Conservation (phyloP, 2,797 vertebrate genomes). For the Lacerta bilineata region DNA sequence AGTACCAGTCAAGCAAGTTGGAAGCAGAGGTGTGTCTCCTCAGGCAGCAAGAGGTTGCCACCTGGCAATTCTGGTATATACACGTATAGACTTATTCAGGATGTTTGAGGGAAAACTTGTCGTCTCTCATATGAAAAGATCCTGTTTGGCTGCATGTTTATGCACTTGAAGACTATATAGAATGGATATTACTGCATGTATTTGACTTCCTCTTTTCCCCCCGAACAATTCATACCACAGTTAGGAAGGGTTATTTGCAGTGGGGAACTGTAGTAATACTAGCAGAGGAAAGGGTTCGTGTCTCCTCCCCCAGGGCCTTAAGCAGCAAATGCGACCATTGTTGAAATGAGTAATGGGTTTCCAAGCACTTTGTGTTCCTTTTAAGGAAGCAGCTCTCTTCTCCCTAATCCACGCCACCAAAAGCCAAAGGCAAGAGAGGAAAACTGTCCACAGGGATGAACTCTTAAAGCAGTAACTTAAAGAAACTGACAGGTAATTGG, state of each 20-base stretch:
- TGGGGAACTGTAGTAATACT: no score
- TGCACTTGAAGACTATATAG: no score
- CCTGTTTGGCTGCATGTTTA: neutral
- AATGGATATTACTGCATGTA: no score
- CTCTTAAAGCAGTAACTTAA: slow-evolving; percentile 29
- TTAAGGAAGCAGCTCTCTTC: neutral
- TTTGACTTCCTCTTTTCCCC: no score
- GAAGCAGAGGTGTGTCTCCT: neutral
- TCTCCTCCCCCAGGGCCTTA: neutral
- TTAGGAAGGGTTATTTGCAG: no score
- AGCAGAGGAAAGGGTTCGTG: no score
- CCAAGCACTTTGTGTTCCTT: neutral
- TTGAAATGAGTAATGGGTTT: neutral
- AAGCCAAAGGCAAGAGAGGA: neutral
- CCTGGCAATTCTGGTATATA: neutral
- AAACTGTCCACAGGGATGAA: slow-evolving; percentile 19
- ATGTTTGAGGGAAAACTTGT: neutral
- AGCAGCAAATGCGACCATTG: neutral
- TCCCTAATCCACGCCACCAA: slow-evolving; percentile 33
- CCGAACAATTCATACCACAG: no score
- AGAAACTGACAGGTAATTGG: slow-evolving; percentile 31
- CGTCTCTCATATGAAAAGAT: neutral
- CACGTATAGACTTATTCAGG: neutral
- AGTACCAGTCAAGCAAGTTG: neutral
- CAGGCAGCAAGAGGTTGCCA: neutral